Base-by-base conservation (phyloP, 64 coral and sea anemone species). In the Pachyseris speciosa region DNA sequence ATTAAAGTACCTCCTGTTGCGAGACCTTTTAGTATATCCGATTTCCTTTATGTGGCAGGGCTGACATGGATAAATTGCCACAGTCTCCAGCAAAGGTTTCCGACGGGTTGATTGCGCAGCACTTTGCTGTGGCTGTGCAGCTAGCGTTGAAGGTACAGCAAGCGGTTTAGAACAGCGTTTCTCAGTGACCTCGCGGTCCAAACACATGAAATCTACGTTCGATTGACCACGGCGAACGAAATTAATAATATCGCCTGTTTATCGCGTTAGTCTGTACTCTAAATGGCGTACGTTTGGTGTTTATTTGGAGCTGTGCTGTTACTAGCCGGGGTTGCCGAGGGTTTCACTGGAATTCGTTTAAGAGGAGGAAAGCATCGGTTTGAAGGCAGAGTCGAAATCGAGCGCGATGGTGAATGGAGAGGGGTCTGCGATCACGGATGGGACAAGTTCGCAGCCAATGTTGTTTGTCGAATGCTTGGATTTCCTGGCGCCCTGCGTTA, bases 391-490 rank as follows among this genome's bases (percentile, higher is more conserved):
- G 40, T 94, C 4, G 86, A 94, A 61, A 38, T 94, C 0, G 63
- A 89, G 29, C 61, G 85, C n/a, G 15, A 75, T 12, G 92, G 92
- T 20, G 37, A 73, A 9, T 94, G 92, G 92, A 90, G 49, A 32
- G 79, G 75, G 19, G 31, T 94, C 5, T 94, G 92, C 53, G 92
- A 94, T 75, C 86, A 90, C 11, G 85, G 67, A 28, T 94, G 92
- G 92, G 41, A 94, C 31, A 47, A 36, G 10, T 65, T 84, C 29
- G 92, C 69, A 24, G 92, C 78, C 1, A 32, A 39, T 16, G 86
- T 94, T 43, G 92, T 81, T 1, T 94, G 92, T 28, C 72, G 67
- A 51, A 94, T 94, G 92, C 73, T 94, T 51, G 77, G 86, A 26
- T 94, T 39, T 65, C 77, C 87, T 30, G 87, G n/a, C 9, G 66